Base-by-base conservation (phyloP, 1,140 invertebrate genomes). In the Musca vetustissima region DNA sequence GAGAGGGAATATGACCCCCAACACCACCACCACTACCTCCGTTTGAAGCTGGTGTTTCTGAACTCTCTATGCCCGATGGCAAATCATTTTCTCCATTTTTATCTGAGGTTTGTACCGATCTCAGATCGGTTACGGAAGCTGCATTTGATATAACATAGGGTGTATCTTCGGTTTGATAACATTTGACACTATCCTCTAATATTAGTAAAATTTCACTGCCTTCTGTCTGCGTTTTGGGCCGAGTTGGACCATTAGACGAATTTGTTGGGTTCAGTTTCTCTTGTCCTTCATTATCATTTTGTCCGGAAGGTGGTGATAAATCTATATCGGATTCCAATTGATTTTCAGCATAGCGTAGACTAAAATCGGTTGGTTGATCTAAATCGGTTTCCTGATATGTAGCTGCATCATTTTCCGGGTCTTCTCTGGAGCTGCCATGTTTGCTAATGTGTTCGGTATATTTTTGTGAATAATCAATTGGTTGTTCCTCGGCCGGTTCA, bases 81-180 rank as follows among this genome's bases (percentile, higher is more conserved):
- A 61, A 61, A 19, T 61, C 57, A 61, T 47, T 43, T 71, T 64
- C 47, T 43, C 48, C 50, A 72, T 66, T 75, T 68, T 67, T 61
- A 8, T n/a, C 19, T 19, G 57, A 61, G 2, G 28, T 32, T 61
- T 28, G 57, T 11, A 61, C 47, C 21, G 59, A 66, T 66, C 76
- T 73, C 13, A 97, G 83, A 84, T 97, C 95, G 0, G 91, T 94
- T 75, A 95, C 89, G 1, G 95, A 97, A 0, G 93, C 93, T 0
- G 95, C 92, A 53, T 91, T 93, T 0, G 94, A 96, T 2, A 93
- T 94, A 70, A 92, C 92, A 73, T 93, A 89, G 0, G 94, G 94
- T 0, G 94, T 97, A 13, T 93, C 95, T 85, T 98, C 96, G 0
- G 94, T 97, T 75, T 91, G 96, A 78, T 96, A 98, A 67, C 94